Base-by-base conservation (phyloP, 2,888 invertebrate genomes). In the Heliconius erato region DNA sequence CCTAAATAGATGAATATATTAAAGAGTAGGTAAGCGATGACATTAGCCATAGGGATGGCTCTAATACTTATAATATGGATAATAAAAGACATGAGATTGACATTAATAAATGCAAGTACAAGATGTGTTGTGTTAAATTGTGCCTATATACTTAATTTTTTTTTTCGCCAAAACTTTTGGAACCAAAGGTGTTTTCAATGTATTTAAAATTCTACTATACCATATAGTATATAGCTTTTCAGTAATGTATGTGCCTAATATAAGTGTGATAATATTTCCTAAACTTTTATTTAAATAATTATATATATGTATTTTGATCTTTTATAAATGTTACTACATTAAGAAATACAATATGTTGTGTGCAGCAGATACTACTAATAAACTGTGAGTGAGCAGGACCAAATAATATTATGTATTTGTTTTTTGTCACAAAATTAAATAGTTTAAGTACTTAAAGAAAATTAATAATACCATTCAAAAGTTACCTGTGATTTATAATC, bases 361-460 rank as follows among this genome's bases (percentile, higher is more conserved):
- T 76, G 63, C 59, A 77, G 16, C 44, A 78, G 65, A 28, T 40
- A 44, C 19, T 67, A 65, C 16, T 63, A 14, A 77, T 65, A 11
- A 65, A 65, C 23, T 35, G 40, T 77, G 11, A 19, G 77, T 67
- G 19, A 78, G 28, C 63, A 78, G 74, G 82, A 79, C 79, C 82
- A 82, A 78, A 68, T 78, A 32, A 28, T 28, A 9, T 23, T 74
- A 2, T 67, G 7, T 67, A 28, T 74, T 72, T 67, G 49, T 74
- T 49, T 35, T 26, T 49, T 28, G 35, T 82, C 67, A 68, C 68
- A 79, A 82, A 74, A 32, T 7, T 67, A 67, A 16, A 32, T 44
- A 68, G 19, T 23, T 74, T 74, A 63, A 79, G 82, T 82, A 82
- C 74, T 82, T 82, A 74, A 79, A 54, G 16, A 44, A 78, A 44